phyloP scores from a whole-genome alignment of 2,797 vertebrate genomes.

The Lophura swinhoii region DNA sequence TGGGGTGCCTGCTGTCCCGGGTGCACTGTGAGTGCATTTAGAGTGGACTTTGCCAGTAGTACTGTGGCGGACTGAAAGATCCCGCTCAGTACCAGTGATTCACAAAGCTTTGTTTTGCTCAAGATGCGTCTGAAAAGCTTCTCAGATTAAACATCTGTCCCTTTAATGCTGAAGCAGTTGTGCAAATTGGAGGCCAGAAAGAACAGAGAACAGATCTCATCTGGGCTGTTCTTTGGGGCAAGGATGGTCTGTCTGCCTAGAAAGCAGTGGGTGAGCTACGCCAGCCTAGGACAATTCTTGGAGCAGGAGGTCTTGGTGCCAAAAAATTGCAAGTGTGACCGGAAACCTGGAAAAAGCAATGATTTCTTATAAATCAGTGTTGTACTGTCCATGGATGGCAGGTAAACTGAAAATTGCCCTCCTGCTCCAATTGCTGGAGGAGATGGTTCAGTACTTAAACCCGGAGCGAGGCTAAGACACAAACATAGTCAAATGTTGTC shows the following conservation, averaged over 20 bases:
- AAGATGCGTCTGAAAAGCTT: constrained; percentile 65
- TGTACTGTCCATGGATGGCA: not conserved
- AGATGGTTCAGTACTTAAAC: too few relatives aligned
- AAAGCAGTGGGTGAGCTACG: constrained; percentile 19
- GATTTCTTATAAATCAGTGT: not conserved
- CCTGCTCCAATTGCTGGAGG: too few relatives aligned
- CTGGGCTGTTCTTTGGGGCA: constrained; percentile 30
- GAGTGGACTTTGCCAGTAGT: constrained; percentile 11
- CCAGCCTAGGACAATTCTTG: constrained; percentile 3
- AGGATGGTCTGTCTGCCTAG: constrained; percentile 46
- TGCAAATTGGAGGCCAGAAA: constrained; percentile 27
- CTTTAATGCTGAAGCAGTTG: constrained; percentile 55
- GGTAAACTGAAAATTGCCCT: not conserved
- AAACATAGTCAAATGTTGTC: too few relatives aligned
- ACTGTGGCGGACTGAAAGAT: constrained; percentile 47
- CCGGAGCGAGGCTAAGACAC: too few relatives aligned
- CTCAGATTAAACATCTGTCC: constrained; percentile 67
- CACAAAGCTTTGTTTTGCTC: constrained; percentile 55
- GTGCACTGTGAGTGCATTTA: not conserved
- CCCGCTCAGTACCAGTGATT: constrained; percentile 17
- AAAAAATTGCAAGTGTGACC: not conserved
- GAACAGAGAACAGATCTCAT: constrained; percentile 51
- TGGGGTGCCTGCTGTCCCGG: constrained; percentile 14
- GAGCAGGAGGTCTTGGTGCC: constrained; percentile 7
- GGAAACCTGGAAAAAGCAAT: not conserved